Evolutionary conservation across 2,113 vertebrate genomes (phyloP), one percentile per base, ranked within the genome.

Genomic region (Etheostoma spectabile): DNA sequence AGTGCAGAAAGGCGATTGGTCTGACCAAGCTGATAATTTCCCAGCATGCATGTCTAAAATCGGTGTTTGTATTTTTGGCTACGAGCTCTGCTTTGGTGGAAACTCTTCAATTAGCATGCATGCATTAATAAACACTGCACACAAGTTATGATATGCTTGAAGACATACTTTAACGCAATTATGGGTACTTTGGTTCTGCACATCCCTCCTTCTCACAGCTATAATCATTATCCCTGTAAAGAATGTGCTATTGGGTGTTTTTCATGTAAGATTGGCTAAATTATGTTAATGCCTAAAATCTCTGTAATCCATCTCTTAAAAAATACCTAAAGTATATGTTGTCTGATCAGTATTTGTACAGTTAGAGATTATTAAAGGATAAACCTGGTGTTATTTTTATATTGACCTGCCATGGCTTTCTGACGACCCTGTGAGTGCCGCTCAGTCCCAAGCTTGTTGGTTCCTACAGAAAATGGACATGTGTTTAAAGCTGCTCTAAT

Each of bases 141-240:
- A 78, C 19, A 88, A 80, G 67, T 71, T 76, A 80, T 38, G 75
- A 65, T 75, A 65, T 5, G 87, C 87, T 70, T 18, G n/a, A 64
- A 83, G 86, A 83, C 78, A 74, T 79, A 69, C 72, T 73, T 81
- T 62, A 77, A 35, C 55, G 70, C 55, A 79, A 80, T 90, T 80
- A 84, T 5, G 62, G 22, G 46, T 13, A 60, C 61, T 82, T 64
- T 66, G 55, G 59, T 6, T 68, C 56, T 14, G 57, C 62, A 10
- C 48, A n/a, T 30, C 64, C 63, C 69, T 56, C 35, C n/a, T 49
- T 63, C 79, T 53, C 27, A 13, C 74, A 69, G 62, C 67, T 68
- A 24, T 24, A 65, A 74, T 85, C 82, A 83, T 76, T 56, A 86
- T 62, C 55, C 22, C 11, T 1, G 21, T 62, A 53, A 74, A 71